phyloP scores from a whole-genome alignment of 2,797 vertebrate genomes.

The Botia almorhae region DNA sequence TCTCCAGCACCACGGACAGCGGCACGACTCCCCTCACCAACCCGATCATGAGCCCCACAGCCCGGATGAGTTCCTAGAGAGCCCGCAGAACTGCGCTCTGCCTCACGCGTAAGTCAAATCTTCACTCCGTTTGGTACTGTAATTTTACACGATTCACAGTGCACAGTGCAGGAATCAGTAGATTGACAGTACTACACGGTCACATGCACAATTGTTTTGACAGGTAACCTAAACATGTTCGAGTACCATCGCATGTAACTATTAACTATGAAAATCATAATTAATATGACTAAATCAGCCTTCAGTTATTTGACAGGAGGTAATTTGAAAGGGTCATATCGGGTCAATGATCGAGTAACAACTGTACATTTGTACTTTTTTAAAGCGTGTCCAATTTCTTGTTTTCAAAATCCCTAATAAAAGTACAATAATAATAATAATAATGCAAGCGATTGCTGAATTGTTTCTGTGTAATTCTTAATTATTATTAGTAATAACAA shows the following conservation, averaged over 20 bases:
- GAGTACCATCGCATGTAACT: background rate
- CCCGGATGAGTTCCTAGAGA: slow-evolving; percentile 49
- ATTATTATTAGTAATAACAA: too few species aligned
- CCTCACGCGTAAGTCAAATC: slow-evolving; percentile 71
- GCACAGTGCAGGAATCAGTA: background rate
- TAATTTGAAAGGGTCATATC: background rate
- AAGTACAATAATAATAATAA: too few species aligned
- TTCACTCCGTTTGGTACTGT: background rate
- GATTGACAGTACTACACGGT: background rate
- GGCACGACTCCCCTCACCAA: background rate
- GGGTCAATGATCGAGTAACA: too few species aligned
- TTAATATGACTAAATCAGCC: too few species aligned
- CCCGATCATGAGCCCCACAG: slow-evolving; percentile 29
- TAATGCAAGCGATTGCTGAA: too few species aligned
- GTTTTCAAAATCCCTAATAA: too few species aligned
- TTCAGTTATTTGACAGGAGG: too few species aligned
- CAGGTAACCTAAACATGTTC: background rate
- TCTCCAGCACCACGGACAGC: slow-evolving; percentile 58
- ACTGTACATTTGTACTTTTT: too few species aligned
- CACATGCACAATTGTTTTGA: background rate
- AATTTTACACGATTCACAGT: background rate
- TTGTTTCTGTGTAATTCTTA: too few species aligned
- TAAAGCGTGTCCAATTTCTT: too few species aligned
- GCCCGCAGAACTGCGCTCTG: slow-evolving; percentile 43
- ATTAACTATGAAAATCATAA: too few species aligned